Base-by-base conservation (phyloP, 2,888 invertebrate species). In the Sarcophaga carnaria region DNA sequence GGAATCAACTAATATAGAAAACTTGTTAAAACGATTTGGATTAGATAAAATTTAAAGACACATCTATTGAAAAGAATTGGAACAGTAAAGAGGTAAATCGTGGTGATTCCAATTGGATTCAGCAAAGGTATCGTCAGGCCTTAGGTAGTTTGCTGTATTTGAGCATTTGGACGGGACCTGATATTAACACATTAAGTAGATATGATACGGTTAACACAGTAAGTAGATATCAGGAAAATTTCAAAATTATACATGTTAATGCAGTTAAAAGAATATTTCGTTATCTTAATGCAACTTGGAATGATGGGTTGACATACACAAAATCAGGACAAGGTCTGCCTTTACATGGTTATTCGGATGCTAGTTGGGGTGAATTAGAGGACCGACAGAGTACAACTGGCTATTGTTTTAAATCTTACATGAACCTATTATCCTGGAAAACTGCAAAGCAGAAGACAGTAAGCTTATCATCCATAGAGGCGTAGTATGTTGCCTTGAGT, bases 151-250 rank as follows among this genome's bases (percentile, higher is more conserved):
- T 86, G 12, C 69, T 76, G 20, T 82, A 82, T 20, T 22, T 76
- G 14, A 79, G 79, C 63, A 64, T 85, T 17, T 84, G 80, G 63
- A 67, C 69, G 8, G 20, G 76, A 76, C 80, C 75, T 6, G 75
- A 82, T 37, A 67, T 82, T 14, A 66, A 66, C 25, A 37, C 37
- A 67, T n/a, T 45, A 14, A 66, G 37, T 67, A 37, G 59, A 71
- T 27, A 71, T n/a, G n/a, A n/a, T n/a, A n/a, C n/a, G n/a, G n/a
- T n/a, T n/a, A n/a, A n/a, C n/a, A n/a, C n/a, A n/a, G n/a, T n/a
- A n/a, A n/a, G n/a, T n/a, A n/a, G n/a, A n/a, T n/a, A n/a, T n/a
- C n/a, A n/a, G n/a, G n/a, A n/a, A n/a, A n/a, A n/a, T n/a, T n/a
- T 47, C 14, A 6, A 45, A 11, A 67, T 20, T 20, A 20, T 67